Evolutionary conservation across 2,797 vertebrate species (phyloP).

Genomic region (Streptopelia turtur): DNA sequence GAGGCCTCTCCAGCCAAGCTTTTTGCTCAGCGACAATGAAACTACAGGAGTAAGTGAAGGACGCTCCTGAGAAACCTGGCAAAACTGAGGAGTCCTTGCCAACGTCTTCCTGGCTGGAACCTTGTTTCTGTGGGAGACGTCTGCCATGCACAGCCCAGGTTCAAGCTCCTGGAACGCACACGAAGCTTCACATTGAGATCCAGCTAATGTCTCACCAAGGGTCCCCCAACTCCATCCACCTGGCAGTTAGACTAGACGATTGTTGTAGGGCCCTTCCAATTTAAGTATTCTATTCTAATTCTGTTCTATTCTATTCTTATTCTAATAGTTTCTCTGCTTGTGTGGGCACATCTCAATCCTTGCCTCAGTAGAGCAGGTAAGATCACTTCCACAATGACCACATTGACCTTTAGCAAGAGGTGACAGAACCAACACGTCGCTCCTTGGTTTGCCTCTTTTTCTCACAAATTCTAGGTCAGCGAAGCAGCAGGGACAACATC

Average conservation of each 20-base stretch:
- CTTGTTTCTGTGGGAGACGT: background rate
- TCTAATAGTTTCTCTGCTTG: background rate
- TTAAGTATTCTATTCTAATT: background rate
- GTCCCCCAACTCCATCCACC: background rate
- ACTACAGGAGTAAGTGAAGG: background rate
- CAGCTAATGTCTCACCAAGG: background rate
- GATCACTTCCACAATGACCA: background rate
- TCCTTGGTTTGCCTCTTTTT: background rate
- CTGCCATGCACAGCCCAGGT: background rate
- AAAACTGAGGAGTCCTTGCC: background rate
- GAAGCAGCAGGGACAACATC: background rate
- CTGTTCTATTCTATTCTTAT: background rate
- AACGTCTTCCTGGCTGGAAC: background rate
- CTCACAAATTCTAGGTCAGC: background rate
- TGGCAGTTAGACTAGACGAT: background rate
- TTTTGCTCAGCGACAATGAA: background rate
- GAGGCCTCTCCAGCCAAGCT: background rate
- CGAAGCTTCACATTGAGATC: background rate
- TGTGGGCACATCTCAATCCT: background rate
- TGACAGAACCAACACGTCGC: background rate
- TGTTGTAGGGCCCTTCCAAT: background rate
- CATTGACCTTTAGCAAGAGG: background rate
- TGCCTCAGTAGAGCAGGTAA: background rate
- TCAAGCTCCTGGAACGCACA: background rate
- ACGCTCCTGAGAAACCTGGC: background rate